Percentiles rank a stretch among this genome's conserved stretches.
Conservation (phyloP, 2,113 vertebrate genomes). For the Nesogale talazaci region DNA sequence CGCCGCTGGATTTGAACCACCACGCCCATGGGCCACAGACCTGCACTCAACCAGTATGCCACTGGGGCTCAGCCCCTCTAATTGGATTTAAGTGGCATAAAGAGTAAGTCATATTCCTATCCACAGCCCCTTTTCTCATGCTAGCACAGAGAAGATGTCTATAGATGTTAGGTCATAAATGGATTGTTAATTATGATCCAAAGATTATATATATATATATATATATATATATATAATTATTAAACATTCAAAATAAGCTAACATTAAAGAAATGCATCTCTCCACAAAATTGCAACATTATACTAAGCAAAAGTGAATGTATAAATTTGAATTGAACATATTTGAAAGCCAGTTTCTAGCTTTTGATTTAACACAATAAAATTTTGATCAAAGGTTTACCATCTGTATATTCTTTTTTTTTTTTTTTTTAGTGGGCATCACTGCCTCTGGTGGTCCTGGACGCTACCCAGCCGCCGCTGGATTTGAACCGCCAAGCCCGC, state of each 20-base stretch:
- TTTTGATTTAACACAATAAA: conserved; percentile 1
- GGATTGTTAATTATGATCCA: conserved; percentile 8
- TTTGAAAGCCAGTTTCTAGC: not conserved
- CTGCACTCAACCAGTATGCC: too few relatives aligned
- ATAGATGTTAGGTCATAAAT: not conserved
- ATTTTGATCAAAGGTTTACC: conserved; percentile 6
- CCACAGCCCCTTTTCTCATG: not conserved
- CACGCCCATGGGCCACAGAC: too few relatives aligned
- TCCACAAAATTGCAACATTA: not conserved
- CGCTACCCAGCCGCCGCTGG: too few relatives aligned
- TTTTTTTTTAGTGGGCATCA: too few relatives aligned
- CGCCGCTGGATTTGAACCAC: too few relatives aligned
- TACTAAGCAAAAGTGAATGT: not conserved
- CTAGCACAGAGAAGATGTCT: not conserved
- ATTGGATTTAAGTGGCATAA: not conserved
- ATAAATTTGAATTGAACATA: conserved; percentile 1
- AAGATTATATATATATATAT: not conserved
- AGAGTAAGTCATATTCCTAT: not conserved
- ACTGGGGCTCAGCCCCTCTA: too few relatives aligned
- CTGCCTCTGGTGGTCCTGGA: too few relatives aligned
- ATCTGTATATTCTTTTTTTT: not conserved
- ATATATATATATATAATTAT: too few relatives aligned
- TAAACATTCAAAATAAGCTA: not conserved
- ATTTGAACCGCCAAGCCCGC: too few relatives aligned
- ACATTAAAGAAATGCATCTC: conserved; percentile 15